phyloP scores from a whole-genome alignment of 2,113 vertebrate genomes.

The Bubalus kerabau region DNA sequence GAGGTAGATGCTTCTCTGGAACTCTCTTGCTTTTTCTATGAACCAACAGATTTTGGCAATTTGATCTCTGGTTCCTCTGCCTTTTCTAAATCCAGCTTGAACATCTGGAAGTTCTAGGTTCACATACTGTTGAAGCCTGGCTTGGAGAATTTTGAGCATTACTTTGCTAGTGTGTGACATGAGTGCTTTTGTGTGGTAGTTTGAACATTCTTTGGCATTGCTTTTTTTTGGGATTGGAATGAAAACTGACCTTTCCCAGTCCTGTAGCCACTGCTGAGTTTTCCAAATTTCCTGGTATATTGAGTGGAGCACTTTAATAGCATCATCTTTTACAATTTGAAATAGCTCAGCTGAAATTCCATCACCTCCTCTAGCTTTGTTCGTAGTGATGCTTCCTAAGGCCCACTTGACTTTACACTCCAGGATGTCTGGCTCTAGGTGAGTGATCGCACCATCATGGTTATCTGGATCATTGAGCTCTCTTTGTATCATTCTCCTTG shows the following conservation, averaged over 20 bases:
- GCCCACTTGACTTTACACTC: not conserved
- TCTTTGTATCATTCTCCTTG: not conserved
- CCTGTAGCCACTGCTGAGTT: not conserved
- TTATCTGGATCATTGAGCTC: not conserved
- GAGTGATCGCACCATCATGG: accelerated
- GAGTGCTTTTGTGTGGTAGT: not conserved
- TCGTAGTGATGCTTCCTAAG: not conserved
- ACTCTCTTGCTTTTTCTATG: not conserved
- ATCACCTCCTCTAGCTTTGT: not conserved
- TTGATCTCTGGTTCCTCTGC: not conserved
- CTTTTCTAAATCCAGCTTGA: not conserved
- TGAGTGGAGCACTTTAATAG: not conserved
- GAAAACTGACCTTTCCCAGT: not conserved
- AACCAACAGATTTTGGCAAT: not conserved
- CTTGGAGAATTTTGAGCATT: not conserved
- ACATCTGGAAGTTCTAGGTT: not conserved
- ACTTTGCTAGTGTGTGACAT: not conserved
- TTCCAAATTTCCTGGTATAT: not conserved
- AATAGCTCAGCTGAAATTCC: not conserved
- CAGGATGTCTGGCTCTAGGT: not conserved
- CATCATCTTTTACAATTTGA: not conserved
- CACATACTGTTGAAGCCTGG: not conserved
- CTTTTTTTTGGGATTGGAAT: not conserved
- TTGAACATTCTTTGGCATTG: not conserved
- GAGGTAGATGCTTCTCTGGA: not conserved